Conservation (phyloP, 2,797 vertebrate species). For the Chelonia mydas region DNA sequence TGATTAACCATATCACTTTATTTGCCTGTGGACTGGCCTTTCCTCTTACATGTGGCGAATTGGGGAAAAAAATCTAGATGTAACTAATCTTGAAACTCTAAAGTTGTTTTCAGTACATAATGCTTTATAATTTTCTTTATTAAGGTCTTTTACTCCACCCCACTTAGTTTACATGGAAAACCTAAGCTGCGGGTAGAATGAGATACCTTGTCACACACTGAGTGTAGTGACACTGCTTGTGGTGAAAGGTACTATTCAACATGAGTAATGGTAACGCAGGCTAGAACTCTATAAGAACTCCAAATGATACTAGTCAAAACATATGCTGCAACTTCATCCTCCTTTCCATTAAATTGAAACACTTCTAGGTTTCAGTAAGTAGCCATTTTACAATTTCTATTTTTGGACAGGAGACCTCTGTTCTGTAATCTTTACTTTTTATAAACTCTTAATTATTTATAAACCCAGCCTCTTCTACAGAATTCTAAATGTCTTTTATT, state of each 20-base stretch:
- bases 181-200: neutral
- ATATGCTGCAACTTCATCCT: neutral
- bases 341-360: neutral
- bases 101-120: neutral
- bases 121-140: neutral
- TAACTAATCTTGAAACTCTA: neutral
- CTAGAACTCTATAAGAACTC: neutral
- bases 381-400: neutral
- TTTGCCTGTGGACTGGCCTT: conserved; percentile 6
- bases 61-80: neutral
- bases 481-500: neutral
- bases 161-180: neutral
- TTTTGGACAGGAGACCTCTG: too few species aligned
- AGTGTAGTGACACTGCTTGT: accelerated
- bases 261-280: neutral
- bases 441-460: neutral
- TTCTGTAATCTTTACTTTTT: too few species aligned
- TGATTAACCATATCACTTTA: conserved; percentile 34
- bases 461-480: neutral
- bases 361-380: neutral
- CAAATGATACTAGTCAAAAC: neutral
- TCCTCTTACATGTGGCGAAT: neutral
- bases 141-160: neutral
- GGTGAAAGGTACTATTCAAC: neutral
- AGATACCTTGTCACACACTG: neutral